Evolutionary conservation across 2,888 invertebrate species (phyloP).

Genomic region (Trichogramma dendrolimi): DNA sequence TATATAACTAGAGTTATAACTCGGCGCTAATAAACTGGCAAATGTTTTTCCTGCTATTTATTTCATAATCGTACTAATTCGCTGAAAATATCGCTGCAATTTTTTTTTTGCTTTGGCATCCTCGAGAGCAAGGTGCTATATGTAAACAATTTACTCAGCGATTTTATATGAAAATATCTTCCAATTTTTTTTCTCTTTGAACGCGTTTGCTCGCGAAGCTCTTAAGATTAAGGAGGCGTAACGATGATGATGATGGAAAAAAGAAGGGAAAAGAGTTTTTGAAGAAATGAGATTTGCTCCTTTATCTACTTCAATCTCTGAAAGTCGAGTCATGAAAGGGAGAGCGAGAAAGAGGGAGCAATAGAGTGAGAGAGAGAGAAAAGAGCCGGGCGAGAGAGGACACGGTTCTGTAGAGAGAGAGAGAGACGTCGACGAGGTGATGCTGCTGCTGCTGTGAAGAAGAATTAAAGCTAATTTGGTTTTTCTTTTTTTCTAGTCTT

Average conservation of each 20-base stretch:
- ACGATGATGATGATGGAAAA: background rate
- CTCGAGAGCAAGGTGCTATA: too few relatives aligned
- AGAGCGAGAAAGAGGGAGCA: background rate
- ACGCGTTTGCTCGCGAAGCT: too few relatives aligned
- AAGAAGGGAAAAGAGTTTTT: background rate
- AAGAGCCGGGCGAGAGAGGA: constrained; percentile 3
- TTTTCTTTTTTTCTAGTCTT: constrained; percentile 15
- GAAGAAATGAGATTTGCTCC: constrained; percentile 1
- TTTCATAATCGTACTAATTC: too few relatives aligned
- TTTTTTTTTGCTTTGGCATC: too few relatives aligned
- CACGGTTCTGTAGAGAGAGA: background rate
- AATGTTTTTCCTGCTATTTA: too few relatives aligned
- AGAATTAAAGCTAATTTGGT: constrained; percentile 21
- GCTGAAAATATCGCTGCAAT: too few relatives aligned
- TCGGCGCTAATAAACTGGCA: too few relatives aligned
- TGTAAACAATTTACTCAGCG: too few relatives aligned
- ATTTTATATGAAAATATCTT: too few relatives aligned
- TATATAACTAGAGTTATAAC: too few relatives aligned
- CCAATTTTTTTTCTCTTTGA: too few relatives aligned
- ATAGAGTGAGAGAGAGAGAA: background rate
- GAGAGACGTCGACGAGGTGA: background rate
- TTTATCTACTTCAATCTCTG: constrained; percentile 19
- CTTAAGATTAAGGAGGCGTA: too few relatives aligned
- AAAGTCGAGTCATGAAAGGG: constrained; percentile 5
- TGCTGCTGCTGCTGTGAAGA: background rate